These are phyloP conservation scores for Stichodactyla mertensii DNA, from an alignment of 64 coral and sea anemone species.

Conservation along the genomic window DNA sequence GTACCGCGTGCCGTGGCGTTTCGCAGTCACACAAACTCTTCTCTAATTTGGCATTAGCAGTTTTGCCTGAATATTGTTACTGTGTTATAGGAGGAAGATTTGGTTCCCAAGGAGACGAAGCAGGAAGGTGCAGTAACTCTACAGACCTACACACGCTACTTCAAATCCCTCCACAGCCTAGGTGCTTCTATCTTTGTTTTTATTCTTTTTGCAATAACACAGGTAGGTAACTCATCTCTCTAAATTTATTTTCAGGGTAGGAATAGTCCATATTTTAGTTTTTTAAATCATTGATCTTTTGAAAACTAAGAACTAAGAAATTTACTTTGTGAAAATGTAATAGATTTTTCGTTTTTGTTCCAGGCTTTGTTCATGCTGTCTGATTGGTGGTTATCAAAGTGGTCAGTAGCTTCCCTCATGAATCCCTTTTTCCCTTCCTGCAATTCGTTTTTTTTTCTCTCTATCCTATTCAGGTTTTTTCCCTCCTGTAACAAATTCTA, in stretches of 20 bases:
- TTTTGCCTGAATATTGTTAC: neutral
- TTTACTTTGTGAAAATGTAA: too few relatives aligned
- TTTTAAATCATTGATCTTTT: too few relatives aligned
- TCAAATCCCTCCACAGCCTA: slow-evolving; percentile 61
- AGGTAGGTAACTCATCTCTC: slow-evolving; percentile 26
- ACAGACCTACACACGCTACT: slow-evolving; percentile 57
- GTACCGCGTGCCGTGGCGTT: too few relatives aligned
- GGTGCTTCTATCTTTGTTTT: slow-evolving; percentile 39
- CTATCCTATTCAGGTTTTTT: too few relatives aligned
- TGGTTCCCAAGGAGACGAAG: slow-evolving; percentile 69
- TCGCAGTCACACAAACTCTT: too few relatives aligned
- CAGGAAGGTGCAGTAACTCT: slow-evolving; percentile 62
- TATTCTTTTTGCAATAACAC: slow-evolving; percentile 51
- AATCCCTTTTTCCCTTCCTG: too few relatives aligned
- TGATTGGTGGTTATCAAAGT: slow-evolving; percentile 76
- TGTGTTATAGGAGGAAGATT: slow-evolving; percentile 49
- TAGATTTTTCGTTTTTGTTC: neutral
- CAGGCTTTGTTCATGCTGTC: slow-evolving; percentile 59
- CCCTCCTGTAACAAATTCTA: too few relatives aligned
- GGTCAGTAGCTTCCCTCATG: neutral
- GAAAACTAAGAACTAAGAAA: too few relatives aligned
- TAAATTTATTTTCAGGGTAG: too few relatives aligned
- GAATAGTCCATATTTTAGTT: too few relatives aligned
- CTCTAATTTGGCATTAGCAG: too few relatives aligned
- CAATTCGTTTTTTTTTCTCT: too few relatives aligned